These are phyloP conservation scores for Pogonognathellus flavescens DNA, from an alignment of 1,140 invertebrate genomes.

Conservation along the genomic window DNA sequence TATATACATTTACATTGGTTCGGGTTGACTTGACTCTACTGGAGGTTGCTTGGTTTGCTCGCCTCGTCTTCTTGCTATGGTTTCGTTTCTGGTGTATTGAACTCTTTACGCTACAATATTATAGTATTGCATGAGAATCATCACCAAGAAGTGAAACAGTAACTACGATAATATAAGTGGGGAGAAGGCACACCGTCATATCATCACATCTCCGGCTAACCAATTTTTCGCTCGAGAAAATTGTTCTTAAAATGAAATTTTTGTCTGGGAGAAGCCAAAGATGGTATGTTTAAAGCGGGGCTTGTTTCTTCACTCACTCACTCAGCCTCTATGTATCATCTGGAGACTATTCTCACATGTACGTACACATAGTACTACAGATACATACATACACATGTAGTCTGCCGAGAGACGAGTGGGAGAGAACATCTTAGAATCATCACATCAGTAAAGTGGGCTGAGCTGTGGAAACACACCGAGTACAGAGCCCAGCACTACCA, in stretches of 20 bases:
- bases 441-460: neutral
- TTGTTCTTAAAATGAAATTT: constrained; percentile 55
- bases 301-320: neutral
- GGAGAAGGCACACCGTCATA: constrained; percentile 46
- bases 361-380: neutral
- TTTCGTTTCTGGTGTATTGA: neutral
- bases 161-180: constrained; percentile 22
- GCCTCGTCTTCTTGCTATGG: constrained; percentile 2
- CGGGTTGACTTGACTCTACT: constrained; percentile 6
- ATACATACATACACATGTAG: neutral
- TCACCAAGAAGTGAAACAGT: constrained; percentile 20
- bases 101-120: neutral
- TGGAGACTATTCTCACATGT: constrained; percentile 16
- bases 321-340: constrained; percentile 13
- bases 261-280: constrained; percentile 15
- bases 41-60: neutral
- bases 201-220: constrained; percentile 43
- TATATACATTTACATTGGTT: neutral
- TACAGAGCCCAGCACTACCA: neutral
- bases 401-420: neutral
- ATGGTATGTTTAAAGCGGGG: neutral
- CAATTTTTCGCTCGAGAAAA: constrained; percentile 55
- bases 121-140: neutral
- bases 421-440: neutral
- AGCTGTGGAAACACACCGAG: neutral